Evolutionary conservation across 2,113 vertebrate genomes (phyloP), one percentile per base, ranked within the genome.

Genomic region (Lates calcarifer): DNA sequence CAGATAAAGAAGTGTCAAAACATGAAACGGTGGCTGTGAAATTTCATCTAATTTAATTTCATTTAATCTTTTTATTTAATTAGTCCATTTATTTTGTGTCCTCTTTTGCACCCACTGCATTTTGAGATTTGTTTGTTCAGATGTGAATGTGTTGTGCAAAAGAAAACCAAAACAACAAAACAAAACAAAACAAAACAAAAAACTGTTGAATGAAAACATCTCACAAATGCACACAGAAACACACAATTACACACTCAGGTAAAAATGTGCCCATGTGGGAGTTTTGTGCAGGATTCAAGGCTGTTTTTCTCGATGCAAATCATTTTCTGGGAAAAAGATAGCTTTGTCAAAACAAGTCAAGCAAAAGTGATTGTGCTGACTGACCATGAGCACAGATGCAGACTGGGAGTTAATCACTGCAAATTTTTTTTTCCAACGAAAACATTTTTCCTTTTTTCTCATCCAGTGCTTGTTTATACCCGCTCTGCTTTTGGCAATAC

Each of bases 351-450:
- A 79, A 79, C 51, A 62, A 24, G 12, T 80, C 5, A 3, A 60
- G 8, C 29, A 45, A 35, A 35, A 56, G 20, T 28, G 12, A 74
- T 74, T 79, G 26, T 10, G 22, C 20, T 56, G 45, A 66, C 28
- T 17, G 47, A 68, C 45, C 29, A 22, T 1, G 24, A 57, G 49
- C 20, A 31, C 10, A 14, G 26, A 69, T 33, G 24, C 13, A 24
- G 37, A 18, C 18, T 28, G 31, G 37, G 11, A 55, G 39, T 11
- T 53, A 35, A 77, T 58, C 20, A 49, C n/a, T 28, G 7, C 62
- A 55, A 29, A 45, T 73, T 63, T 77, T 74, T 71, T 73, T 63
- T 77, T 74, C 74, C 69, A 29, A n/a, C 49, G 29, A 83, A 70
- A 49, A 63, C n/a, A 61, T 57, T 29, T 35, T 0, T 29, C 0